Base-by-base conservation (phyloP, 2,113 vertebrate genomes). In the Toxotes chatareus region DNA sequence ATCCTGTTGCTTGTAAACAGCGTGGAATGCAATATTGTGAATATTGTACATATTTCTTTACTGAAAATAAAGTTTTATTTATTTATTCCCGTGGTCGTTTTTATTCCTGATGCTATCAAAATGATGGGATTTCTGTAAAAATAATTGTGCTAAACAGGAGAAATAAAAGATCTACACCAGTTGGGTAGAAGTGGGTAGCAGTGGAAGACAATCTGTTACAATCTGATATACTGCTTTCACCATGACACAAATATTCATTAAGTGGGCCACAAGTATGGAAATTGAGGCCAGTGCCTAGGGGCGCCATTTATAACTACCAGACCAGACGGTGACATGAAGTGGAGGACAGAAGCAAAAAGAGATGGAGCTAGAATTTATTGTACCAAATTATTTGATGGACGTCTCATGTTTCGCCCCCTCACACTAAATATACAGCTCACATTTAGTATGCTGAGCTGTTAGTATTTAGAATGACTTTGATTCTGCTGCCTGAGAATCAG, bases 11-110 rank as follows among this genome's bases (percentile, higher is more conserved):
- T 69, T 73, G 57, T 31, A 0, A 78, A 85, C 16, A 66, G 60
- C 38, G 66, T 76, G 38, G 46, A 76, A 53, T 72, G 55, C 72
- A 83, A 75, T 85, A 57, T 69, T 88, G 81, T 92, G 65, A 84
- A 88, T 91, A 85, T 57, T 92, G 88, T 92, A 88, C n/a, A 86
- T 83, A 88, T 53, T 81, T 88, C 66, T 87, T 87, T 79, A 79
- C 71, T 87, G 60, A 90, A 93, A 94, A 90, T 90, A 92, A 93
- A 94, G 75, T 89, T 92, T 86, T 94, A 93, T 93, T 93, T 92
- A 91, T 93, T 90, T 73, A 91, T 79, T 2, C 44, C 31, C 4
- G 9, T 60, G 34, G 76, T n/a, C n/a, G 7, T 36, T 55, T n/a
- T 23, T 27, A 36, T 11, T 46, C 1, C 3, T 13, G 66, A 1